Evolutionary conservation across 2,888 invertebrate genomes (phyloP).

Genomic region (Oxytorus armatus): DNA sequence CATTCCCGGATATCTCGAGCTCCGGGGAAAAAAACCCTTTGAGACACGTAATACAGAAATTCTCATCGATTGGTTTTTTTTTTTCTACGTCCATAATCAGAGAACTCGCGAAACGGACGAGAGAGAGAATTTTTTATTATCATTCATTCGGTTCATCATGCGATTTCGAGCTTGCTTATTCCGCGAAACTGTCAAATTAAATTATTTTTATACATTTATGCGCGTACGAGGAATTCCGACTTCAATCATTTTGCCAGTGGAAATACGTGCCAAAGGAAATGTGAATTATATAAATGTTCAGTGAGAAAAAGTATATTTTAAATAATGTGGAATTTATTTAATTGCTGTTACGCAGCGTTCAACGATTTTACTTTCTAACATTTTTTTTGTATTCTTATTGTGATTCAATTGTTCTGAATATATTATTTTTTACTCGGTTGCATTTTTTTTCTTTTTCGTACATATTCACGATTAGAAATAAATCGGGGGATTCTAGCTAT

Average conservation of each 20-base stretch:
- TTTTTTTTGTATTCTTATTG: no score
- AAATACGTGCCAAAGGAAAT: no score
- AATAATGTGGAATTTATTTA: no score
- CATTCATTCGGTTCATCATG: constrained; percentile 16
- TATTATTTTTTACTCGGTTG: not conserved
- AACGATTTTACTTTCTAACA: no score
- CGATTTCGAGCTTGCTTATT: constrained; percentile 42
- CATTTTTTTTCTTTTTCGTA: not conserved
- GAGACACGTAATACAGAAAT: constrained; percentile 20
- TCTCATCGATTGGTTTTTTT: constrained; percentile 31
- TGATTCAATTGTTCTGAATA: no score
- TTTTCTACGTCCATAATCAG: not conserved
- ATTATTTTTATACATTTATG: no score
- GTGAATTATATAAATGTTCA: no score
- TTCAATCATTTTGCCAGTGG: no score
- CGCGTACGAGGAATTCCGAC: no score
- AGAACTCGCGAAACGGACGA: not conserved
- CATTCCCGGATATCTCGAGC: constrained; percentile 21
- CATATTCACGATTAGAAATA: not conserved
- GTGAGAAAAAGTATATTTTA: no score
- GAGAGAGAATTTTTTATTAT: constrained; percentile 12
- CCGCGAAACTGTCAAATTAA: not conserved
- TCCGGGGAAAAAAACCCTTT: constrained; percentile 35
- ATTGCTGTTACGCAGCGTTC: no score
- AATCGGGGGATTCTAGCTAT: no score